Evolutionary conservation across 2,888 invertebrate genomes (phyloP), one percentile per base, ranked within the genome.

Genomic region (Phortica okadai): DNA sequence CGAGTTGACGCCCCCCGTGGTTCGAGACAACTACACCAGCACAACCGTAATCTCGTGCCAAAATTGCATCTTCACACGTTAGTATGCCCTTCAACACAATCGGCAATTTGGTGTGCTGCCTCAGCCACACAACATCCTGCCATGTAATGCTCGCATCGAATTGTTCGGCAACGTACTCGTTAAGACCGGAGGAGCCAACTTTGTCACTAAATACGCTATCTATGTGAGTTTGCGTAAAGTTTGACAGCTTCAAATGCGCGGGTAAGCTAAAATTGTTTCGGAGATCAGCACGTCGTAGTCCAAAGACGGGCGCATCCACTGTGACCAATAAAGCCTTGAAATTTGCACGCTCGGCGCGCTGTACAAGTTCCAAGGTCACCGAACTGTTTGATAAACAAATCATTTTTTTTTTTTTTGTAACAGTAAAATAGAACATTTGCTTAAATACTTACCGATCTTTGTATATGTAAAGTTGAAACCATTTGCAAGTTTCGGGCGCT

Each of bases 381-480:
- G 94, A 80, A 59, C 91, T 91, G 42, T 10, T 69, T 95, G 94
- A 88, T 74, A n/a, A 14, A 58, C 4, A 59, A 33, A 6, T 54
- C 33, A 5, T 44, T 41, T 33, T 41, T 33, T 41, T 33, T 41
- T 33, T 4, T 5, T 33, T 33, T 33, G 33, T 2, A 33, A 33
- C 33, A 33, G 33, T 4, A 33, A 33, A 45, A 25, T n/a, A 8
- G 4, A 16, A 3, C 6, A 25, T 14, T 8, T 2, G 33, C 4
- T 33, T 5, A 33, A 5, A 33, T 16, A 73, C 79, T 64, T 56
- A 95, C 95, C 96, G 94, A 90, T 97, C 95, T 79, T 93, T 95
- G 90, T 97, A 97, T 82, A 98, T 95, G 89, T 98, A 98, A 0
- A 98, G 93, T 91, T 99, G 97, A 90, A 97, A 97, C 97, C 97